phyloP scores from a whole-genome alignment of 2,797 vertebrate genomes.

The Eupleurogrammus muticus region DNA sequence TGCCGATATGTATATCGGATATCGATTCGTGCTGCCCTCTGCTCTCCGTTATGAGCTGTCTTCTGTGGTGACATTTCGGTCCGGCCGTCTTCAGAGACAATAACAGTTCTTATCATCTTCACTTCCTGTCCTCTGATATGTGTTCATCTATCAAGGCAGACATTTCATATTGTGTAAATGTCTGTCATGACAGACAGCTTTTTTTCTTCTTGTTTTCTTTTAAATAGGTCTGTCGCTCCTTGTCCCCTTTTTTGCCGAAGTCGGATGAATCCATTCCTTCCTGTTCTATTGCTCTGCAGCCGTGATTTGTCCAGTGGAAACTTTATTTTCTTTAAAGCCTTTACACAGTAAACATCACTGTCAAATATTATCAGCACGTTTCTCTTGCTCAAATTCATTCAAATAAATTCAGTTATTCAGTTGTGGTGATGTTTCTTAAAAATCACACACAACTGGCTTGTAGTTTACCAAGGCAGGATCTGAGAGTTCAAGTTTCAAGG shows the following conservation, averaged over 20 bases:
- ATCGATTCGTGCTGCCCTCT: slow-evolving; percentile 7
- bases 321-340: not conserved
- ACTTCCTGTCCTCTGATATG: not conserved
- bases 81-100: slow-evolving; percentile 17
- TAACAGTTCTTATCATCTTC: slow-evolving; percentile 29
- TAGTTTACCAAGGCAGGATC: too few species aligned
- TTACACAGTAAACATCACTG: not conserved
- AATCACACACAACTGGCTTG: too few species aligned
- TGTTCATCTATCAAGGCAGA: not conserved
- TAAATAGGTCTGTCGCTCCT: not conserved
- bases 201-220: not conserved
- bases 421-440: too few species aligned
- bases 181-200: not conserved
- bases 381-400: not conserved
- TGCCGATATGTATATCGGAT: too few species aligned
- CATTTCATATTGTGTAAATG: not conserved
- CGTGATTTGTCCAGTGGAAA: not conserved
- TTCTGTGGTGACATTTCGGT: slow-evolving; percentile 36
- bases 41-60: not conserved
- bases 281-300: not conserved
- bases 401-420: too few species aligned
- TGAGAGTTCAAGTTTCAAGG: too few species aligned
- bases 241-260: not conserved
- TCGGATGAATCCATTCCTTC: not conserved
- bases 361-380: not conserved